These are phyloP conservation scores for Sebastiscus albofasciatus DNA, from an alignment of 2,797 vertebrate species.

Conservation along the genomic window DNA sequence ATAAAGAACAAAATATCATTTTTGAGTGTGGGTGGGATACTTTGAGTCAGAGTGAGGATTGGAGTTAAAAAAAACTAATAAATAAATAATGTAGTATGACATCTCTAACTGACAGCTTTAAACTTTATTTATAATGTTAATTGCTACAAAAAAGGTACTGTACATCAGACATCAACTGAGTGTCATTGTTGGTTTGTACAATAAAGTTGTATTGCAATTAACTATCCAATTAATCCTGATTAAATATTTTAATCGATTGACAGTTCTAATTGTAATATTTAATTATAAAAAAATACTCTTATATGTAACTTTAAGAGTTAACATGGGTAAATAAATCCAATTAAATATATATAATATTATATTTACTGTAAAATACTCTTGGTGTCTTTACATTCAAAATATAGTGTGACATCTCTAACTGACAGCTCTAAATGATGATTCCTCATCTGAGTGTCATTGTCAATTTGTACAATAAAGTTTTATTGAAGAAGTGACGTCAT, in stretches of 20 bases:
- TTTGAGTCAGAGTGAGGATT: no score
- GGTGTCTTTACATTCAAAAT: neutral
- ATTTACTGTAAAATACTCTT: neutral
- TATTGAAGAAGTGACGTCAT: constrained; percentile 58
- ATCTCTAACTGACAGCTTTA: neutral
- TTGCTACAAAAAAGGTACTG: neutral
- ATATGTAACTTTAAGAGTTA: neutral
- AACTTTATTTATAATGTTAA: neutral
- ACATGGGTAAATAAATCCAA: neutral
- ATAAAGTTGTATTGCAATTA: constrained; percentile 56
- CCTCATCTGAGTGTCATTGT: no score
- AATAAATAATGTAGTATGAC: neutral
- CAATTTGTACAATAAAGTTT: constrained; percentile 61
- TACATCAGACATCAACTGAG: neutral
- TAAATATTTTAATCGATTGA: no score
- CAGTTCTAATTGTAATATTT: neutral
- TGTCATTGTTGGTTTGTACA: neutral
- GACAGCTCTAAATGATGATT: neutral
- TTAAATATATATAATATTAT: neutral
- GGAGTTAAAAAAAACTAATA: neutral
- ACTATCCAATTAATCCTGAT: no score
- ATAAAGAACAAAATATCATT: no score
- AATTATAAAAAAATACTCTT: neutral
- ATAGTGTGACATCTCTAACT: neutral
- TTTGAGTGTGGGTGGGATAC: no score